A percentile compares a stretch with the other conserved stretches of the same genome.
These are phyloP conservation scores for Craterocephalus amniculus DNA, from an alignment of 2,797 vertebrate species.

Conservation along the genomic window DNA sequence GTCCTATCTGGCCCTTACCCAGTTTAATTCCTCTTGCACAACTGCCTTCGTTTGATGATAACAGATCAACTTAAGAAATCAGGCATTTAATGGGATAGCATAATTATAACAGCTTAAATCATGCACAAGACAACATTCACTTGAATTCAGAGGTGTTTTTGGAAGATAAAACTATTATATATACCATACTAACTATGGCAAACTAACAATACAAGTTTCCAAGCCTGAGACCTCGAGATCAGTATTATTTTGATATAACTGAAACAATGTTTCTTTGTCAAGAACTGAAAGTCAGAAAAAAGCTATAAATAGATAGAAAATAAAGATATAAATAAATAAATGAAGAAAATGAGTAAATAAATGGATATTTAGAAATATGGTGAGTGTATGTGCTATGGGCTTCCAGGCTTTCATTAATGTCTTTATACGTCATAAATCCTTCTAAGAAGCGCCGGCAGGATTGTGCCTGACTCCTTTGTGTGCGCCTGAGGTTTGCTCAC, in stretches of 20 bases:
- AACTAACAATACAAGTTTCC: background rate
- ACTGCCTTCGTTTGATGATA: background rate
- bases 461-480: constrained; percentile 60
- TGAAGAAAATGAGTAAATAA: background rate
- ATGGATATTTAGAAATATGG: background rate
- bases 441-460: constrained; percentile 43
- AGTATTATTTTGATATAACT: no score
- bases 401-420: background rate
- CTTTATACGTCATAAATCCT: constrained; percentile 23
- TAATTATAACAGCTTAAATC: background rate
- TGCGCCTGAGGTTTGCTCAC: constrained; percentile 54
- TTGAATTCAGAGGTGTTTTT: background rate
- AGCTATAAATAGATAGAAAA: background rate
- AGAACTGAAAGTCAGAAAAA: background rate
- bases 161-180: background rate
- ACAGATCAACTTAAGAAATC: background rate
- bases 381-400: background rate
- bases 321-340: background rate
- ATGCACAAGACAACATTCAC: background rate
- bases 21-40: no score
- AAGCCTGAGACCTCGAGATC: no score
- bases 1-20: background rate
- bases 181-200: no score
- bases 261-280: background rate
- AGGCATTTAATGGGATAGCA: background rate